Percentiles rank a stretch among this genome's conserved stretches.
Evolutionary conservation across 92 coral and sea anemone species (phyloP).

Genomic region (Actinostola sp.): DNA sequence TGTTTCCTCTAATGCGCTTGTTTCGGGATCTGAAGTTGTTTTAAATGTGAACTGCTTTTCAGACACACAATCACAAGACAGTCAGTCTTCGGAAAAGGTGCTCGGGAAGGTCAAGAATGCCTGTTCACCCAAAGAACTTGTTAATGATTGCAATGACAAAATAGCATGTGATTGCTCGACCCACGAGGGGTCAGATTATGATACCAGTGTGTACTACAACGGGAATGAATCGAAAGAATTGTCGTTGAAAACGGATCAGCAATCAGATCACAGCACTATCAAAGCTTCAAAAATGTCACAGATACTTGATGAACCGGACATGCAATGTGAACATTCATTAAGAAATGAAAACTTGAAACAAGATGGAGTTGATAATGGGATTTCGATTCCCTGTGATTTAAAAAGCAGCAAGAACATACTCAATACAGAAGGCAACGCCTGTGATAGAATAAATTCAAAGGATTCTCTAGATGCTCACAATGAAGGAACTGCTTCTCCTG

Average conservation of each 20-base stretch:
- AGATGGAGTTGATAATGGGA: neutral
- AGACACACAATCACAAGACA: slow-evolving; percentile 10
- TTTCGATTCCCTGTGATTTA: neutral
- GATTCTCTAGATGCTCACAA: neutral
- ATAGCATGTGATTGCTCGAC: slow-evolving; percentile 64
- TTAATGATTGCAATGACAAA: slow-evolving; percentile 43
- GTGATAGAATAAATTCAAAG: neutral
- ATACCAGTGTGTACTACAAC: slow-evolving; percentile 17
- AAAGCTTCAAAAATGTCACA: slow-evolving; percentile 65
- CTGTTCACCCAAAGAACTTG: slow-evolving; percentile 30
- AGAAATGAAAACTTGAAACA: slow-evolving; percentile 25
- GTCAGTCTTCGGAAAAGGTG: slow-evolving; percentile 6
- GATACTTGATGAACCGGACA: slow-evolving; percentile 78
- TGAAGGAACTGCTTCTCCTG: neutral
- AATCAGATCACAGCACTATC: slow-evolving; percentile 94
- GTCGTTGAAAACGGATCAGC: slow-evolving; percentile 5
- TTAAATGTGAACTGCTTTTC: slow-evolving; percentile 4
- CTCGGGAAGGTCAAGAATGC: slow-evolving; percentile 8
- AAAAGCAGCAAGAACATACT: neutral
- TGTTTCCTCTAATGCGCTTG: slow-evolving; percentile 18
- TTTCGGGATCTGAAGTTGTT: slow-evolving; percentile 14
- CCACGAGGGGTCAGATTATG: slow-evolving; percentile 47
- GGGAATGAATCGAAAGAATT: slow-evolving; percentile 16
- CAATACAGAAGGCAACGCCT: neutral
- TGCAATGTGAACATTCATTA: slow-evolving; percentile 95